These are phyloP conservation scores for Matsumyia berberina DNA, from an alignment of 2,888 invertebrate genomes.

Conservation along the genomic window DNA sequence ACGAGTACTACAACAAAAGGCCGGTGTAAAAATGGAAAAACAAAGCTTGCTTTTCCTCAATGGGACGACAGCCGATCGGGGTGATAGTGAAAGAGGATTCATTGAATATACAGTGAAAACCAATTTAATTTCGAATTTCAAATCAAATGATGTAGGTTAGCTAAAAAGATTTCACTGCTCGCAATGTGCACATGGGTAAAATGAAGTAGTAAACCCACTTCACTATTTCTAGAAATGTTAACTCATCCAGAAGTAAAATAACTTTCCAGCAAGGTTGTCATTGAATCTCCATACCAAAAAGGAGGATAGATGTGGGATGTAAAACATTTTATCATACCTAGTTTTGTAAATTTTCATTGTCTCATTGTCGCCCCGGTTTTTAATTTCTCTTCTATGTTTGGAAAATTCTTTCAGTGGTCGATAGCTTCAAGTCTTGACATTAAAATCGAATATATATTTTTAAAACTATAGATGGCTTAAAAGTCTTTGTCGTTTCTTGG, in stretches of 20 bases:
- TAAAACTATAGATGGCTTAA: too few relatives aligned
- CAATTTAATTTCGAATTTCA: conserved; percentile 69
- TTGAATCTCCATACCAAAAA: conserved; percentile 62
- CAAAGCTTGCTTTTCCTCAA: conserved; percentile 11
- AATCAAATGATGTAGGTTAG: conserved; percentile 60
- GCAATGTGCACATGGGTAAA: conserved; percentile 30
- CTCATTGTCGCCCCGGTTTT: too few relatives aligned
- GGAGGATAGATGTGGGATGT: conserved; percentile 14
- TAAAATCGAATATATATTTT: too few relatives aligned
- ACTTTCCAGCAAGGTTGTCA: conserved; percentile 37
- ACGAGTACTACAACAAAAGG: conserved; percentile 45
- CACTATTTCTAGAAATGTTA: conserved; percentile 29
- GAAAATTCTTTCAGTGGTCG: too few relatives aligned
- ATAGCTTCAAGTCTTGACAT: too few relatives aligned
- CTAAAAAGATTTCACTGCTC: conserved; percentile 59
- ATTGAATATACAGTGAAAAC: conserved; percentile 37
- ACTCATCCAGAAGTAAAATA: conserved; percentile 57
- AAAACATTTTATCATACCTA: conserved; percentile 18
- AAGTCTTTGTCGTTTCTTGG: too few relatives aligned
- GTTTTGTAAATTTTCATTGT: conserved; percentile 31
- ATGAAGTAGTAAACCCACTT: conserved; percentile 36
- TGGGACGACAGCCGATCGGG: conserved; percentile 38
- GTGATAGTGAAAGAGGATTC: not conserved
- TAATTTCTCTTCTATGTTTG: too few relatives aligned
- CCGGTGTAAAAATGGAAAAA: conserved; percentile 5